These are phyloP conservation scores for Harlomillsia oculata DNA, from an alignment of 1,140 invertebrate genomes.

Conservation along the genomic window DNA sequence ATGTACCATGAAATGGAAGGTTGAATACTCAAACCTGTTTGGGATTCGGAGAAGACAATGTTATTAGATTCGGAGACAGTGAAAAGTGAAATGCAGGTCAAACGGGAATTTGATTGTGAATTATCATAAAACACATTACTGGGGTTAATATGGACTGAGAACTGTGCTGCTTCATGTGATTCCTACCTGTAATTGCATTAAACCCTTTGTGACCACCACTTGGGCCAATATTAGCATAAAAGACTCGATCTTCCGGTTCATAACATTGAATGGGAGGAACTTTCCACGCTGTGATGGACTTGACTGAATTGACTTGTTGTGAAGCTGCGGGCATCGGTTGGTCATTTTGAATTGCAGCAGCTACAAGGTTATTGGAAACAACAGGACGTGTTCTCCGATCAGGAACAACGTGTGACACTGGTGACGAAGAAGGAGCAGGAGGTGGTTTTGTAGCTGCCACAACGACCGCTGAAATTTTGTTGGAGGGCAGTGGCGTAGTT, in stretches of 20 bases:
- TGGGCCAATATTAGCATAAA: slow-evolving; percentile 83
- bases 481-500: slow-evolving; percentile 1
- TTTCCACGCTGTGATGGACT: slow-evolving; percentile 57
- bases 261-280: slow-evolving; percentile 78
- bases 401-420: background rate
- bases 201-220: slow-evolving; percentile 57
- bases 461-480: background rate
- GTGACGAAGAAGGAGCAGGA: slow-evolving; percentile 13
- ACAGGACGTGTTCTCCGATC: slow-evolving; percentile 39
- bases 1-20: slow-evolving; percentile 69
- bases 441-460: slow-evolving; percentile 7
- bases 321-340: background rate
- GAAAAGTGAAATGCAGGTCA: too few relatives aligned
- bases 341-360: background rate
- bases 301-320: slow-evolving; percentile 7
- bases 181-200: slow-evolving; percentile 32
- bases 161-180: too few relatives aligned
- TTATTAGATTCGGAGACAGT: too few relatives aligned
- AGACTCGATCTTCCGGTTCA: slow-evolving; percentile 79
- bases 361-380: background rate
- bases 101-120: too few relatives aligned
- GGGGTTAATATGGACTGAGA: too few relatives aligned
- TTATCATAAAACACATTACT: too few relatives aligned
- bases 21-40: slow-evolving; percentile 80
- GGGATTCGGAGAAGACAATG: slow-evolving; percentile 54